Conservation (phyloP, 2,113 vertebrate species). For the Shinisaurus crocodilurus region DNA sequence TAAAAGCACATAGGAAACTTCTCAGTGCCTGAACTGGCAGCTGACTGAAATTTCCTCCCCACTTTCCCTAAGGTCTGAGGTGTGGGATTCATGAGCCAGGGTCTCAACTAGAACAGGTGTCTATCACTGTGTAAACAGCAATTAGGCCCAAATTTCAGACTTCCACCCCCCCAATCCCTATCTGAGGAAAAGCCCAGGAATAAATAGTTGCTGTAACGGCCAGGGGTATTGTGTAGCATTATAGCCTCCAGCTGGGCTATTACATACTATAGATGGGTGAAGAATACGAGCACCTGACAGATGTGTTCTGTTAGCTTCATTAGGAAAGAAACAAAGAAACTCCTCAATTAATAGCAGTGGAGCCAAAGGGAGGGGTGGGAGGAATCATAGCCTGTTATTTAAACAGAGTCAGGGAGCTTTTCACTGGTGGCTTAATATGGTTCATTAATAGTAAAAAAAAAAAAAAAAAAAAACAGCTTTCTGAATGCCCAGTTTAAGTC, state of each 20-base stretch:
- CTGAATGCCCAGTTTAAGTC: conserved; percentile 87
- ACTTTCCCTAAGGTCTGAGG: conserved; percentile 90
- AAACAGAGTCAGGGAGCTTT: conserved; percentile 88
- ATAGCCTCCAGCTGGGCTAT: conserved; percentile 91
- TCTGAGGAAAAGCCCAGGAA: conserved; percentile 88
- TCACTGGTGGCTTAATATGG: conserved; percentile 86
- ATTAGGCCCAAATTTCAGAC: conserved; percentile 93
- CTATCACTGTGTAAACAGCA: conserved; percentile 91
- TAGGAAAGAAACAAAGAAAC: conserved; percentile 93
- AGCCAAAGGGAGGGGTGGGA: conserved; percentile 82
- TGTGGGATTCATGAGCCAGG: conserved; percentile 89
- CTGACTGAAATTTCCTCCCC: conserved; percentile 88
- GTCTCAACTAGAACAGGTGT: conserved; percentile 89
- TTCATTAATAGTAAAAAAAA: conserved; percentile 90
- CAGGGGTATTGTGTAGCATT: conserved; percentile 87
- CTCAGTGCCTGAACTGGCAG: conserved; percentile 77
- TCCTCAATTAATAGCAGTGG: conserved; percentile 87
- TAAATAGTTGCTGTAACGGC: conserved; percentile 89
- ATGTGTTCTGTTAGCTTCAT: conserved; percentile 94
- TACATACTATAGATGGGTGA: conserved; percentile 88
- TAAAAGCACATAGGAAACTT: conserved; percentile 63
- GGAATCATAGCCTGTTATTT: conserved; percentile 89
- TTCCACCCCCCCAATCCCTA: conserved; percentile 81
- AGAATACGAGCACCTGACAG: conserved; percentile 91
- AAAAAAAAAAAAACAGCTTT: conserved; percentile 88